Evolutionary conservation across 2,888 invertebrate species (phyloP), one percentile per base, ranked within the genome.

Genomic region (Thyatira batis): DNA sequence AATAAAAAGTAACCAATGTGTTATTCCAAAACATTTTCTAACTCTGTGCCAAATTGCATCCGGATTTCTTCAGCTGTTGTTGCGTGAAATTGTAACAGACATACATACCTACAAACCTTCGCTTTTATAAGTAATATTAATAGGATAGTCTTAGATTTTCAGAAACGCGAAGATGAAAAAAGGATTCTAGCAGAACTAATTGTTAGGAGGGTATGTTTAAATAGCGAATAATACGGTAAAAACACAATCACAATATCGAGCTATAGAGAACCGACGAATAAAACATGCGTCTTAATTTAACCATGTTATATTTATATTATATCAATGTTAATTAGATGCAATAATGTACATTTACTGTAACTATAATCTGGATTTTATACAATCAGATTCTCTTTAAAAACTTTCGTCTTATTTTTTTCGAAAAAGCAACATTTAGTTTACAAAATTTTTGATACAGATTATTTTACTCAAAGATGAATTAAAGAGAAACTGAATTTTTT

Each of bases 311-410:
- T 33, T 51, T 65, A 55, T 58, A 58, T 52, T 25, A 52, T 64
- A 52, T 64, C 67, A 63, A 61, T 64, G 52, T 66, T 59, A 33
- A 17, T 39, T 48, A 54, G 56, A 58, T 43, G 58, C 57, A 63
- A 60, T 54, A 63, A 58, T 67, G 54, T 60, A 21, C 45, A 70
- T 74, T 71, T 39, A 82, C 82, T 84, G 82, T 78, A 83, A 76
- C 81, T 77, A 74, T 75, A 73, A 53, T 76, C 79, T 76, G 78
- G 1, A 51, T 53, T 46, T 20, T 50, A 49, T n/a, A 50, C 65
- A 70, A 67, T 65, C 69, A 72, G 69, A 69, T 73, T 46, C 13
- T 17, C 10, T 25, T 28, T 33, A 49, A 33, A 49, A n/a, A n/a
- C n/a, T n/a, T n/a, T n/a, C n/a, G n/a, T n/a, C n/a, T n/a, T n/a